These are phyloP conservation scores for Monodelphis domestica DNA, from an alignment of 2,797 vertebrate genomes.

Conservation along the genomic window DNA sequence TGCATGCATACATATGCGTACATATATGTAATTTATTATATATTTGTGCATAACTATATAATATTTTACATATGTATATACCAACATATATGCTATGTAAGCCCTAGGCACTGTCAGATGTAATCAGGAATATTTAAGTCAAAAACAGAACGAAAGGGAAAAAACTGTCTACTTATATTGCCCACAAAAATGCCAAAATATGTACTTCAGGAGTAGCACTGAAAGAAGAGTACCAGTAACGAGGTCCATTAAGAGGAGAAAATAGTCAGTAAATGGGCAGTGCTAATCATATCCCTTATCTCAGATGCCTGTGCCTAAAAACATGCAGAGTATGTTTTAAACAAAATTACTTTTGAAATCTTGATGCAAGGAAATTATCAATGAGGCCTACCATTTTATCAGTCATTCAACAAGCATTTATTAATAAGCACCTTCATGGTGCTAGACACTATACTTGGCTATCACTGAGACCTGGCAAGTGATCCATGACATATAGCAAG, in stretches of 20 bases:
- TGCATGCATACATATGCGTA: too few relatives aligned
- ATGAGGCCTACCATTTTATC: neutral
- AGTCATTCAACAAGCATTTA: neutral
- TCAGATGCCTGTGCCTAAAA: neutral
- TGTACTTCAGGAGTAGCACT: neutral
- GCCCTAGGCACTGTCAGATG: neutral
- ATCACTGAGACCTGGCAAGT: neutral
- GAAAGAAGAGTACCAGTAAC: neutral
- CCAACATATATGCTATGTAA: rapidly evolving
- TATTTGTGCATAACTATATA: neutral
- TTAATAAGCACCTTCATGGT: neutral
- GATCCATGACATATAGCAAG: neutral
- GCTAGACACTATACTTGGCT: neutral
- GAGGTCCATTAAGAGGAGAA: neutral
- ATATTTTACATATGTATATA: neutral
- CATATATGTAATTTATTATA: neutral
- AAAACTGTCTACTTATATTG: neutral
- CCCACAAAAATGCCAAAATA: neutral
- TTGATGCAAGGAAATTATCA: neutral
- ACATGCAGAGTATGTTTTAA: neutral
- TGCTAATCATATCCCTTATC: neutral
- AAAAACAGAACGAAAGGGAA: neutral
- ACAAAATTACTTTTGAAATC: neutral
- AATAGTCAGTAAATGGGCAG: neutral
- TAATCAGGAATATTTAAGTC: neutral